phyloP scores from a whole-genome alignment of 1,140 invertebrate species.

The Vanessa tameamea region DNA sequence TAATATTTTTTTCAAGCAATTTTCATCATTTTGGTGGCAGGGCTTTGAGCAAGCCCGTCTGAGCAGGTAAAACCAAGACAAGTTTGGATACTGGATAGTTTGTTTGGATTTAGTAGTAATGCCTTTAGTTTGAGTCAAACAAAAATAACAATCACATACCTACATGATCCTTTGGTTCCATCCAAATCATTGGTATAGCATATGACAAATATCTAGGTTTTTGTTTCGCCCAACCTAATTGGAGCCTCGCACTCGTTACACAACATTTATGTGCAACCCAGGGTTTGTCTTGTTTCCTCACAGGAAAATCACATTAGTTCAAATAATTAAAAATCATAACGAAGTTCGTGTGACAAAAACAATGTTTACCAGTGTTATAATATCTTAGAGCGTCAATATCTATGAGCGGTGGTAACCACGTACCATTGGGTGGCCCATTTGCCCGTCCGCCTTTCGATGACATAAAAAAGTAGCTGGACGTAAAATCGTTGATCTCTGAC shows the following conservation, averaged over 20 bases:
- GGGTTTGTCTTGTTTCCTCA: slow-evolving; percentile 15
- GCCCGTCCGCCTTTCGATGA: no score
- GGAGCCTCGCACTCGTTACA: slow-evolving; percentile 11
- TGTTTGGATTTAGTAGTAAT: slow-evolving; percentile 17
- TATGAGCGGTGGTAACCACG: no score
- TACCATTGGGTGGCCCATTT: no score
- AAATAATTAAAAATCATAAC: slow-evolving; percentile 2
- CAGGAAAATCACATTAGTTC: slow-evolving; percentile 12
- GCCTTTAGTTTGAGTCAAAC: slow-evolving; percentile 16
- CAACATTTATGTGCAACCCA: slow-evolving; percentile 27
- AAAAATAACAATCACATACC: slow-evolving; percentile 1
- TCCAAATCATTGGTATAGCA: neutral
- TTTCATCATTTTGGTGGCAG: no score
- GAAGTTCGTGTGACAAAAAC: slow-evolving; percentile 8
- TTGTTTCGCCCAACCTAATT: slow-evolving; percentile 21
- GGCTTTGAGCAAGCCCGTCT: no score
- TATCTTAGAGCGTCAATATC: no score
- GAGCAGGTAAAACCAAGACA: neutral
- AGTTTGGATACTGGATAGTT: slow-evolving; percentile 18
- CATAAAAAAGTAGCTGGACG: no score
- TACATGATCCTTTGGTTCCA: slow-evolving; percentile 9
- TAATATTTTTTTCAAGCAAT: no score
- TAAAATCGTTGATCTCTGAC: no score
- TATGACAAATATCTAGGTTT: slow-evolving; percentile 14
- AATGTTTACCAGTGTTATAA: neutral